Percentiles rank a stretch among this genome's conserved stretches.
Conservation (phyloP, 1,140 invertebrate genomes). For the Ganaspis sp. region DNA sequence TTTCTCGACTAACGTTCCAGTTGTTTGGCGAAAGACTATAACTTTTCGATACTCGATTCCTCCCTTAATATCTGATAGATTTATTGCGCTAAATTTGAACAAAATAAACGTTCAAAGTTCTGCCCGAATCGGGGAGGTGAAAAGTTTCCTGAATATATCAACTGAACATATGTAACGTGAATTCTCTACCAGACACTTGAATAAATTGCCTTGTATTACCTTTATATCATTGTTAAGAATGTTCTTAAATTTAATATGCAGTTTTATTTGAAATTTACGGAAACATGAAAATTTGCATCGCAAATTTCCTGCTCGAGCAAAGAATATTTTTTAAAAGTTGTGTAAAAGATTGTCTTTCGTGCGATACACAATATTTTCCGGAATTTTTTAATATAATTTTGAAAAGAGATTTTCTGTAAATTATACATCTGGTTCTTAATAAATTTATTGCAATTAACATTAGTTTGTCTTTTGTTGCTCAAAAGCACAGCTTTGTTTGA, state of each 20-base stretch:
- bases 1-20: constrained; percentile 14
- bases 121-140: not conserved
- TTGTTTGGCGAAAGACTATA: constrained; percentile 21
- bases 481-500: no score
- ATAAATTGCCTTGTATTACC: constrained; percentile 5
- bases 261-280: not conserved
- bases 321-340: no score
- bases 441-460: no score
- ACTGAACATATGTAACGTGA: not conserved
- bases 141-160: constrained; percentile 30
- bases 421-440: no score
- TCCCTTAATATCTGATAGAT: constrained; percentile 20
- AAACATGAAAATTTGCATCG: not conserved
- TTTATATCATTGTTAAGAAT: not conserved
- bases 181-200: not conserved
- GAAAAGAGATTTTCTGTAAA: no score
- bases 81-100: not conserved
- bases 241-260: not conserved
- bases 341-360: no score
- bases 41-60: constrained; percentile 30
- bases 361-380: no score
- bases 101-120: constrained; percentile 21
- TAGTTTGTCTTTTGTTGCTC: no score
- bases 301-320: no score
- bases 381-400: no score